These are phyloP conservation scores for Chiridota heheva DNA, from an alignment of 35 echinoderm and acorn worm genomes.

Conservation along the genomic window DNA sequence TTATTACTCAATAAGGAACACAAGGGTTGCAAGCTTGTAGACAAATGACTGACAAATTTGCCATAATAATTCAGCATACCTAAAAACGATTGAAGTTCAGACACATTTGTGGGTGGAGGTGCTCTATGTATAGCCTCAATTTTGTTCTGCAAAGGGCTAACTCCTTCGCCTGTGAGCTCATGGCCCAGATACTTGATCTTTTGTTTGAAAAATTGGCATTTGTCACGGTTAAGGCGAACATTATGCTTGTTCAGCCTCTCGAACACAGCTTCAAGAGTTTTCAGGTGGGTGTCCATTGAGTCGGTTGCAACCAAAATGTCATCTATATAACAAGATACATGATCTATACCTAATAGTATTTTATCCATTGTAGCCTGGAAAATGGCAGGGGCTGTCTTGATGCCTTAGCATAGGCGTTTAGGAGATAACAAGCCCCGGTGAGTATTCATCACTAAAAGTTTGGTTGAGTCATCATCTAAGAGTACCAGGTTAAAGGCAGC, in stretches of 20 bases:
- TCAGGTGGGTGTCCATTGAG: not conserved
- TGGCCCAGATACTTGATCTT: constrained; percentile 16
- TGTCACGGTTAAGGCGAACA: not conserved
- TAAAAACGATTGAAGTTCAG: not conserved
- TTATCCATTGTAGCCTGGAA: constrained; percentile 44
- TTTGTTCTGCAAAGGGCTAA: constrained; percentile 1
- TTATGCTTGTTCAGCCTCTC: constrained; percentile 10
- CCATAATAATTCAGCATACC: constrained; percentile 49
- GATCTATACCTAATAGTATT: constrained; percentile 13
- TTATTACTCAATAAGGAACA: not conserved
- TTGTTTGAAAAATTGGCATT: constrained; percentile 13
- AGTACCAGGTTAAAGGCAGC: constrained; percentile 26
- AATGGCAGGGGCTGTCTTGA: constrained; percentile 24
- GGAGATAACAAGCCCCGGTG: constrained; percentile 22
- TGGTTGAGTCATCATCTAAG: constrained; percentile 2
- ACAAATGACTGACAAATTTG: constrained; percentile 26
- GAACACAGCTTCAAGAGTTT: not conserved
- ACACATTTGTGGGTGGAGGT: not conserved
- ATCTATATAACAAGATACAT: constrained; percentile 32
- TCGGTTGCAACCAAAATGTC: constrained; percentile 25
- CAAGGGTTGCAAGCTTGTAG: not conserved
- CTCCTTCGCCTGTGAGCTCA: not conserved
- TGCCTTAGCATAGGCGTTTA: constrained; percentile 26
- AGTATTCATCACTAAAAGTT: constrained; percentile 26
- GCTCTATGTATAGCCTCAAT: not conserved